Base-by-base conservation (phyloP, 2,888 invertebrate species). In the Epsilonema sp. region DNA sequence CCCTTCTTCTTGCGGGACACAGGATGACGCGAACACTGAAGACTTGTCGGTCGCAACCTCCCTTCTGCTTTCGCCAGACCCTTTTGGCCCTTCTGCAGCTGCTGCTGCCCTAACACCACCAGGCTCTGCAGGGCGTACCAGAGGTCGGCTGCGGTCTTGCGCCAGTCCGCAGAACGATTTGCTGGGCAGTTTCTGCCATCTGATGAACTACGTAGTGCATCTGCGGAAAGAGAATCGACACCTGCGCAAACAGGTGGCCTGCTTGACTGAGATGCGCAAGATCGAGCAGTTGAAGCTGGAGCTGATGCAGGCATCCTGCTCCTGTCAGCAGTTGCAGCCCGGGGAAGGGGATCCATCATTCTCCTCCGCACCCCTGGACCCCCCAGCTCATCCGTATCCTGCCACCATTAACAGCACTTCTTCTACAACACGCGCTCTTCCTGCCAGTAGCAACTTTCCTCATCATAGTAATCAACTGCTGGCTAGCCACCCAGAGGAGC, bases 161-260 rank as follows among this genome's bases (percentile, higher is more conserved):
- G 21, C n/a, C 24, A 25, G 25, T 13, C 43, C 43, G 5, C 43
- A 43, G 16, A 43, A 11, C n/a, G 43, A 43, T 43, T 24, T 43
- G 21, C 26, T 43, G 8, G 43, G 64, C 46, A 51, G 38, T 3
- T 45, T 48, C 21, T 48, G 48, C 26, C 48, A 48, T 8, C 23
- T 48, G 38, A 39, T 48, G 44, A 19, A 45, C 22, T 40, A 38
- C 31, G 31, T 45, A 2, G 40, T 31, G 24, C 48, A 24, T 20
- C 24, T 48, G 40, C 24, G 44, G 11, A 38, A 40, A 2, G 48
- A 48, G 25, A 48, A 48, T 31, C 39, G 42, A 5, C 48, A 48
- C 19, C 25, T 48, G 40, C 41, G 38, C 8, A 26, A 24, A n/a
- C 48, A 44, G 22, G 44, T 48, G 5, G 44, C 31, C 19, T 48